phyloP scores from a whole-genome alignment of 2,113 vertebrate species.

The Forbesichthys papilliferus region DNA sequence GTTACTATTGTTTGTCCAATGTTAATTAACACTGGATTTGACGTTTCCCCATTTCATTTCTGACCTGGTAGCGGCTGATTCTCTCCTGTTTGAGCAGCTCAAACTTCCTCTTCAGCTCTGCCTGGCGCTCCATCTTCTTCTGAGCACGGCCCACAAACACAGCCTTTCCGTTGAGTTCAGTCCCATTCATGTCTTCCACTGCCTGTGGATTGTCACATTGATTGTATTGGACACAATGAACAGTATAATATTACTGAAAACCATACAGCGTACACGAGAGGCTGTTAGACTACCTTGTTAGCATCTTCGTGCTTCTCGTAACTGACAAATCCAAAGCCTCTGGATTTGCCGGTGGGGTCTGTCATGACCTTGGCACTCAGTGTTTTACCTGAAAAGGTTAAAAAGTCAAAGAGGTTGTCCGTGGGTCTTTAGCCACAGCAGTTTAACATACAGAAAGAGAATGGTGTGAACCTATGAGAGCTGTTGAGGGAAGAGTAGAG shows the following conservation, averaged over 20 bases:
- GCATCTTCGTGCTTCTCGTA: conserved; percentile 98
- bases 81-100: conserved; percentile 96
- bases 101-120: conserved; percentile 94
- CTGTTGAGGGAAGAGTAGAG: too few species aligned
- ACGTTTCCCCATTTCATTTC: background rate
- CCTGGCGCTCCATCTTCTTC: conserved; percentile 98
- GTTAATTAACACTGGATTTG: background rate
- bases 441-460: background rate
- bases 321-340: conserved; percentile 98
- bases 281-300: conserved; percentile 84
- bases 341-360: conserved; percentile 92
- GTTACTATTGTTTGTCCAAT: background rate
- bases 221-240: background rate
- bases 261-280: background rate
- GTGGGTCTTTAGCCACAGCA: background rate
- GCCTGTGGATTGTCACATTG: conserved; percentile 74
- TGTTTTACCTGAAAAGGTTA: conserved; percentile 85
- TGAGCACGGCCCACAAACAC: conserved; percentile 97
- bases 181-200: conserved; percentile 97
- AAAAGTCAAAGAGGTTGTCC: conserved; percentile 4
- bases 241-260: background rate
- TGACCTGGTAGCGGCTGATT: conserved; percentile 96
- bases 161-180: conserved; percentile 91
- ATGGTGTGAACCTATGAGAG: too few species aligned
- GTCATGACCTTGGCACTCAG: conserved; percentile 98